Percentiles rank a stretch among this genome's conserved stretches.
Conservation (phyloP, 2,113 vertebrate species). For the Zosterops hypoxanthus region DNA sequence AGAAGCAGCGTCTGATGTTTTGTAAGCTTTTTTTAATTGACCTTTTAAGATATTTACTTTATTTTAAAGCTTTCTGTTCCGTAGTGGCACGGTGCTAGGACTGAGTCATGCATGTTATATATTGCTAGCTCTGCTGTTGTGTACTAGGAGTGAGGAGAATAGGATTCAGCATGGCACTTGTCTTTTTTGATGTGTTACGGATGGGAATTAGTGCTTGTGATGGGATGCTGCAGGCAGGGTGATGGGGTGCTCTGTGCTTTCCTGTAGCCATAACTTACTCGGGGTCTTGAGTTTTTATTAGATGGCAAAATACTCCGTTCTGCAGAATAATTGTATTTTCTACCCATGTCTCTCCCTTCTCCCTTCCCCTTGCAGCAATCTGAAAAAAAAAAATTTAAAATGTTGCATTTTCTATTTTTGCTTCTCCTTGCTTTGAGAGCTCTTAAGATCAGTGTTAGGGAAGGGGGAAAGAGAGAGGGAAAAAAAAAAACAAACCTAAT, state of each 20-base stretch:
- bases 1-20: slow-evolving; percentile 64
- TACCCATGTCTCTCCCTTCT: background rate
- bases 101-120: slow-evolving; percentile 66
- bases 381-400: background rate
- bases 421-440: slow-evolving; percentile 28
- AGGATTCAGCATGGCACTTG: slow-evolving; percentile 58
- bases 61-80: slow-evolving; percentile 43
- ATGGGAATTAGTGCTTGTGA: background rate
- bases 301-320: slow-evolving; percentile 27
- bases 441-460: background rate
- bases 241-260: background rate
- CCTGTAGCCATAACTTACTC: background rate
- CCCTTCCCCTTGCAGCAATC: background rate
- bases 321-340: slow-evolving; percentile 37
- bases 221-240: background rate
- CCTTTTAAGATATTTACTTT: slow-evolving; percentile 46
- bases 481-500: background rate
- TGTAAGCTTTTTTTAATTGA: slow-evolving; percentile 68
- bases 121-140: slow-evolving; percentile 41
- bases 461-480: background rate
- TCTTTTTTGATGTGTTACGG: slow-evolving; percentile 38
- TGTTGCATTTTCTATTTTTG: background rate
- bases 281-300: slow-evolving; percentile 37
- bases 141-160: slow-evolving; percentile 50
- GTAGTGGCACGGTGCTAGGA: slow-evolving; percentile 14